A percentile compares a stretch with the other conserved stretches of the same genome.
These are phyloP conservation scores for Polia nebulosa DNA, from an alignment of 2,888 invertebrate species.

Conservation along the genomic window DNA sequence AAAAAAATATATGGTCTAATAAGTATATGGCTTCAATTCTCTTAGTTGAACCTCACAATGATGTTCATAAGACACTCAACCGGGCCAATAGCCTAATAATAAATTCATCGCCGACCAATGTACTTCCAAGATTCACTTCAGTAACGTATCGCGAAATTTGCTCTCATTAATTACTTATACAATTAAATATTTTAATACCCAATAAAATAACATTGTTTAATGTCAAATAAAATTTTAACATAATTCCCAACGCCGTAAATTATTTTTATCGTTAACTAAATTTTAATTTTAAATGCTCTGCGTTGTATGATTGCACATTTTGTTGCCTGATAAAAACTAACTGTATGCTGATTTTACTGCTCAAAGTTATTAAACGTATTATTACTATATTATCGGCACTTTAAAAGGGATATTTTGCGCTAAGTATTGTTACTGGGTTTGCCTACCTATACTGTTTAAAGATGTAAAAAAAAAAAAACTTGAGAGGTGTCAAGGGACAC, in stretches of 20 bases:
- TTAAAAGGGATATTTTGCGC: conserved; percentile 56
- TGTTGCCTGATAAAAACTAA: conserved; percentile 60
- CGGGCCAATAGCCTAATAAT: no score
- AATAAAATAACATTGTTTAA: conserved; percentile 64
- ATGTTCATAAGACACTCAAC: no score
- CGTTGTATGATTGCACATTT: conserved; percentile 60
- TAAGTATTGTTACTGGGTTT: conserved; percentile 17
- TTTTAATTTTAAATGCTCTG: conserved; percentile 59
- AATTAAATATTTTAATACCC: conserved; percentile 57
- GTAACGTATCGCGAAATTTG: conserved; percentile 36
- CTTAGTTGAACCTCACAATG: no score
- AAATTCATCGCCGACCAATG: no score
- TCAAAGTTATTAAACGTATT: conserved; percentile 59
- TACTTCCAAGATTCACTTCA: not conserved
- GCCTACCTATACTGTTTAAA: no score
- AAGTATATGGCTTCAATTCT: no score
- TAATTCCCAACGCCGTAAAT: conserved; percentile 64
- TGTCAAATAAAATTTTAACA: conserved; percentile 63
- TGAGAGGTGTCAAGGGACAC: no score
- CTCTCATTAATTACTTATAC: conserved; percentile 56
- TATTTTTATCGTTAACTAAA: conserved; percentile 68
- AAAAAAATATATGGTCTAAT: no score
- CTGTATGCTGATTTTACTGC: conserved; percentile 52
- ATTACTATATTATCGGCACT: conserved; percentile 71
- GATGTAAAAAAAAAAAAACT: no score